Evolutionary conservation across 2,888 invertebrate genomes (phyloP), one percentile per base, ranked within the genome.

Genomic region (Tenthredo amoena): DNA sequence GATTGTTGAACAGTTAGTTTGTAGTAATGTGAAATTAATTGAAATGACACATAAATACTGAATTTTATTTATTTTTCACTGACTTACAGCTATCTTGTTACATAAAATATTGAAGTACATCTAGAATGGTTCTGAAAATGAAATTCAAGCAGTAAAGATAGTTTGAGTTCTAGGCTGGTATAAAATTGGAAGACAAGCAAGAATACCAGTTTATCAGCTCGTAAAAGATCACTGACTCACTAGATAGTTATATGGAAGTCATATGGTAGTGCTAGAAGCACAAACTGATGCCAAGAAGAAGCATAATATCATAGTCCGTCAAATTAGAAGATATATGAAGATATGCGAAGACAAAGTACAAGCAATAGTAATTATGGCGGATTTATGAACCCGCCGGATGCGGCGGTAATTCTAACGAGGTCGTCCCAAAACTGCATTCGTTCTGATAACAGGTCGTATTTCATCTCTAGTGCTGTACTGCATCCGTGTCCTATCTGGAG

Each of bases 401-500:
- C 58, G 7, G 58, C n/a, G 9, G 21, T 21, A 15, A 37, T 37
- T 12, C 0, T 40, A 18, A n/a, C 58, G 7, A 81, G 40, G 6
- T 58, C 37, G 18, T 37, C 40, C 37, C 81, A 81, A 81, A 81
- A 81, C 21, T 62, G 58, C 81, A 81, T 81, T 37, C 81, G 58
- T 3, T 81, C 81, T 40, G 4, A 12, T 10, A 6, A 12, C n/a
- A 58, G 34, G 26, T 58, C 7, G 21, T 62, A 37, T 40, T 58
- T 37, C 21, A 62, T n/a, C 10, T 62, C 37, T 1, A 81, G 37
- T 15, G 34, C n/a, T 37, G 58, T 26, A 58, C 37, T 62, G 4
- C 62, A 37, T 40, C 40, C 62, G 10, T 81, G 62, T 37, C 62
- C 81, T 9, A 81, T 81, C n/a, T 10, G 62, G 7, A 81, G 40